Conservation (phyloP, 2,113 vertebrate genomes). For the Mustelus asterias region DNA sequence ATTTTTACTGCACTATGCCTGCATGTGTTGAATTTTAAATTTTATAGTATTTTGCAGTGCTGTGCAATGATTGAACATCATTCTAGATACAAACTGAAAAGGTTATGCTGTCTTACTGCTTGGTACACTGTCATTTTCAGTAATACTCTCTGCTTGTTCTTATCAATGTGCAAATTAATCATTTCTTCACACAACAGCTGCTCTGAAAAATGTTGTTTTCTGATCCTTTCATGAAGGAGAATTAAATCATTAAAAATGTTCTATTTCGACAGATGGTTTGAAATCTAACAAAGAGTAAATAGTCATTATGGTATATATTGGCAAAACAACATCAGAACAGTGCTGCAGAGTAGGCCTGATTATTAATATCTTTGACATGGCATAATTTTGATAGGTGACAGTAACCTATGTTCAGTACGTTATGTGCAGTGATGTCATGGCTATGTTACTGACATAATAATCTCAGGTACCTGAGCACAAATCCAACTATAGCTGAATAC, state of each 20-base stretch:
- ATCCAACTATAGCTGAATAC: background rate
- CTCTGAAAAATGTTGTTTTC: constrained; percentile 19
- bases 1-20: background rate
- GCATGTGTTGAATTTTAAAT: constrained; percentile 17
- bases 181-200: constrained; percentile 28
- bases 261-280: constrained; percentile 6
- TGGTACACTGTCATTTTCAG: constrained; percentile 8
- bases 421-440: background rate
- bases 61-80: constrained; percentile 1
- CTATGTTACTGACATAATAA: background rate
- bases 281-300: background rate
- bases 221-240: background rate
- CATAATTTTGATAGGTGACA: background rate
- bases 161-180: constrained; percentile 31
- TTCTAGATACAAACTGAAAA: constrained; percentile 29
- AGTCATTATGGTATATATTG: background rate
- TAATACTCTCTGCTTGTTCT: constrained; percentile 13
- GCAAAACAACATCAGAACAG: background rate
- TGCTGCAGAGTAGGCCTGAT: background rate
- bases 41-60: background rate
- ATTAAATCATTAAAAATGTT: constrained; percentile 27
- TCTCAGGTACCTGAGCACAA: background rate
- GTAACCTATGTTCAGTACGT: background rate
- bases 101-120: background rate
- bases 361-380: background rate